Conservation (phyloP, 2,797 vertebrate species). For the Scleropages formosus region DNA sequence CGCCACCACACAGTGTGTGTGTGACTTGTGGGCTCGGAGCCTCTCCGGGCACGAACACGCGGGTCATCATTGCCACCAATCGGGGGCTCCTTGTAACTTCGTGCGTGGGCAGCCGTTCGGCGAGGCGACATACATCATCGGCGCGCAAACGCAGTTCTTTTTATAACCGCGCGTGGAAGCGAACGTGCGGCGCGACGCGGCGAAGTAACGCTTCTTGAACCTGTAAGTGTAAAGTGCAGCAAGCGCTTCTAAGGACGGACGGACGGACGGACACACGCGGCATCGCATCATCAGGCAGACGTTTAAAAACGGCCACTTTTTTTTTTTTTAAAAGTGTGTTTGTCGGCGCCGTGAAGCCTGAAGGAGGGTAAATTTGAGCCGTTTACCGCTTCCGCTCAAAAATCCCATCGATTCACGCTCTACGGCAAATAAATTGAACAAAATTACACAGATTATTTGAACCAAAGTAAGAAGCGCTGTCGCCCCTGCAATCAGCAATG, state of each 20-base stretch:
- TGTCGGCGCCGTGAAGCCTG: too few relatives aligned
- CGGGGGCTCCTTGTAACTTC: conserved; percentile 38
- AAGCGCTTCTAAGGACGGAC: not conserved
- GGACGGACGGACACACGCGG: not conserved
- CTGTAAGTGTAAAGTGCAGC: too few relatives aligned
- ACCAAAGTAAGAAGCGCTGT: too few relatives aligned
- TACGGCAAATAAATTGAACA: not conserved
- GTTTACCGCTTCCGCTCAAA: not conserved
- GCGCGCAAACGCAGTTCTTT: not conserved
- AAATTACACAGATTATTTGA: too few relatives aligned
- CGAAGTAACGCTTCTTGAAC: too few relatives aligned
- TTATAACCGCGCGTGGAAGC: not conserved
- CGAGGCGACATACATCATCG: conserved; percentile 14
- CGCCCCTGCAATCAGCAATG: too few relatives aligned
- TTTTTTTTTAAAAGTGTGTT: too few relatives aligned
- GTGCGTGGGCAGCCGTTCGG: conserved; percentile 28
- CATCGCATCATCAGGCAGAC: too few relatives aligned
- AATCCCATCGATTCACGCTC: not conserved
- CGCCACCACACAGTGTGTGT: conserved; percentile 36
- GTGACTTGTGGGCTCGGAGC: conserved; percentile 3
- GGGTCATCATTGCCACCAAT: conserved; percentile 32
- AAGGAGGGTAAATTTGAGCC: too few relatives aligned
- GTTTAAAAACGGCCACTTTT: too few relatives aligned
- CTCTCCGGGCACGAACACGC: conserved; percentile 21
- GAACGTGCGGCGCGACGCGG: too few relatives aligned